These are phyloP conservation scores for Apodemia mormo DNA, from an alignment of 2,888 invertebrate genomes.

Conservation along the genomic window DNA sequence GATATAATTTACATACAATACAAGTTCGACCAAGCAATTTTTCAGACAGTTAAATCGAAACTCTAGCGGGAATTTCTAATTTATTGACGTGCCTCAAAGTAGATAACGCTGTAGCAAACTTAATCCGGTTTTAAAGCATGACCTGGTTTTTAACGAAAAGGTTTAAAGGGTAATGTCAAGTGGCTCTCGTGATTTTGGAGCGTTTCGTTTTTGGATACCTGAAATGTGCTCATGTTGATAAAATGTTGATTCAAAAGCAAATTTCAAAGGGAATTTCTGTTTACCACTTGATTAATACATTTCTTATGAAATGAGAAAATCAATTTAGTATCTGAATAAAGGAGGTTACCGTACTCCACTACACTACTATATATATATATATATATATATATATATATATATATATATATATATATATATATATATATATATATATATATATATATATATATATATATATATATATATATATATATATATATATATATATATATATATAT, in stretches of 20 bases:
- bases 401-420: too few species aligned
- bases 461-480: too few species aligned
- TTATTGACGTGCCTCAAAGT: slow-evolving; percentile 2
- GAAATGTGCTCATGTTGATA: background rate
- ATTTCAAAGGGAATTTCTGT: background rate
- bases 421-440: too few species aligned
- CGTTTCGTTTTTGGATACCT: slow-evolving; percentile 1
- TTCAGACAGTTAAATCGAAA: too few species aligned
- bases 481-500: too few species aligned
- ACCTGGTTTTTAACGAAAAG: background rate
- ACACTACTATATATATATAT: too few species aligned
- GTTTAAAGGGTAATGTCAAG: background rate
- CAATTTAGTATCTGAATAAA: too few species aligned
- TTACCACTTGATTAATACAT: background rate
- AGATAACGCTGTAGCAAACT: slow-evolving; percentile 9
- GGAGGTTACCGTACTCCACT: too few species aligned
- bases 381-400: too few species aligned
- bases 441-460: too few species aligned
- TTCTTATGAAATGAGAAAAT: background rate
- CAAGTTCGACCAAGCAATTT: too few species aligned
- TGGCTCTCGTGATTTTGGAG: background rate
- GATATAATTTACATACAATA: too few species aligned
- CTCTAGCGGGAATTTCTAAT: background rate
- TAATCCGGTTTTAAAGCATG: slow-evolving; percentile 11
- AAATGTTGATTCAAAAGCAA: background rate